phyloP scores from a whole-genome alignment of 1,140 invertebrate species.

The Papilio helenus region DNA sequence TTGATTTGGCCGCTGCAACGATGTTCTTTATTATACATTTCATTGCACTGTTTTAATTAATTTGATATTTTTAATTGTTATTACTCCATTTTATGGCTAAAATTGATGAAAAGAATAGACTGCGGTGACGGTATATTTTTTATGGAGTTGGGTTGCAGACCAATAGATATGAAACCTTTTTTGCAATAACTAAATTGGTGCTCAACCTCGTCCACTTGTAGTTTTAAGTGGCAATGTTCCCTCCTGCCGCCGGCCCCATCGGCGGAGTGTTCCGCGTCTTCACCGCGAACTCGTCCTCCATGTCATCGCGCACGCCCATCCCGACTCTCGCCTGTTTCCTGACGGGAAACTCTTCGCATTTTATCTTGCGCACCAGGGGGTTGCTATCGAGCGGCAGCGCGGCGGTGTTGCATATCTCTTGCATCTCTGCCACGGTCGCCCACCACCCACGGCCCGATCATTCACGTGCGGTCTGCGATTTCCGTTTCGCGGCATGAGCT shows the following conservation, averaged over 20 bases:
- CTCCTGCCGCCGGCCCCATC: constrained; percentile 67
- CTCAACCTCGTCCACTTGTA: too few species aligned
- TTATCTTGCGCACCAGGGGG: constrained; percentile 81
- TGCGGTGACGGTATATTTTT: background rate
- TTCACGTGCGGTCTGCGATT: constrained; percentile 62
- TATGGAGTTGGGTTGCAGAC: constrained; percentile 84
- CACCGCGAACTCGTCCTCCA: constrained; percentile 82
- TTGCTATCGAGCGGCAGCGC: constrained; percentile 80
- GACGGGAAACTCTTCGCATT: constrained; percentile 82
- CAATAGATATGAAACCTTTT: too few species aligned
- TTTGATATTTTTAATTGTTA: background rate
- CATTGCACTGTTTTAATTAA: background rate
- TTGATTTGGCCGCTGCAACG: background rate
- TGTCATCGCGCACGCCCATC: constrained; percentile 80
- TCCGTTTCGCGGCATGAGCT: constrained; percentile 64
- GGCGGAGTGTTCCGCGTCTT: constrained; percentile 79
- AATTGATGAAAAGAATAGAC: background rate
- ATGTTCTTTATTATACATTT: background rate
- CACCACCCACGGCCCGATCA: constrained; percentile 60
- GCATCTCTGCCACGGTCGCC: constrained; percentile 77
- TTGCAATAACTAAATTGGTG: too few species aligned
- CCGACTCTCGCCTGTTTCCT: constrained; percentile 74
- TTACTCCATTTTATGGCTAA: background rate
- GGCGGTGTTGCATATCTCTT: constrained; percentile 82
- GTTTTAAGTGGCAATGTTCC: too few species aligned